Evolutionary conservation across 2,113 vertebrate species (phyloP).

Genomic region (Macquaria ambigua): DNA sequence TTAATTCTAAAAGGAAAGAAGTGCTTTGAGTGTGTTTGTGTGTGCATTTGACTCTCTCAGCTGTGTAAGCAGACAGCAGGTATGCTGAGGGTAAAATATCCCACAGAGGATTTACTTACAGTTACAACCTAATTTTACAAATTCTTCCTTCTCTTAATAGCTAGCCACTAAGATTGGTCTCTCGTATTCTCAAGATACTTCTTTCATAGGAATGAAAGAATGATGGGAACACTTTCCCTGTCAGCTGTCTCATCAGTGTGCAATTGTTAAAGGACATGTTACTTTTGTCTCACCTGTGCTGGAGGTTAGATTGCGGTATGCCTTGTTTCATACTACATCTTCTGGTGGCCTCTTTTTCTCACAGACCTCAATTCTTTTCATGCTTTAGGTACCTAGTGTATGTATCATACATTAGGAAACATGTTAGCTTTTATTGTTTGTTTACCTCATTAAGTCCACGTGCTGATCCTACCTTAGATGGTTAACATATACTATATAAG

Average conservation of each 20-base stretch:
- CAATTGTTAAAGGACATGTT: not conserved
- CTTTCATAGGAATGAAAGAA: not conserved
- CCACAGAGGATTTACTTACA: not conserved
- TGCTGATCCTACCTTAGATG: too few species aligned
- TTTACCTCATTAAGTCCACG: too few species aligned
- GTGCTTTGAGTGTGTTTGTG: not conserved
- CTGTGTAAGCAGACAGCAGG: slow-evolving; percentile 36
- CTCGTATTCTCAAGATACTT: not conserved
- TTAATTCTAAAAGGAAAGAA: not conserved
- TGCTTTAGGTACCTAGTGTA: too few species aligned
- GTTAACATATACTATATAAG: too few species aligned
- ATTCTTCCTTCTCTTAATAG: not conserved
- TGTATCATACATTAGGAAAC: too few species aligned
- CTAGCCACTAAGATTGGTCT: not conserved
- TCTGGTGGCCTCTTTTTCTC: too few species aligned
- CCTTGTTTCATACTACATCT: too few species aligned
- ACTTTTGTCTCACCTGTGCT: too few species aligned
- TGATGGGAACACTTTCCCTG: not conserved
- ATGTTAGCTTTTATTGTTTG: too few species aligned
- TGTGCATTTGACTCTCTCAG: slow-evolving; percentile 17
- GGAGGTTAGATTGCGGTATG: too few species aligned
- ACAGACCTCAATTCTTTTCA: too few species aligned
- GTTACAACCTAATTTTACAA: slow-evolving; percentile 17
- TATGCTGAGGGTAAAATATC: slow-evolving; percentile 6
- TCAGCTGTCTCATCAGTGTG: not conserved